Base-by-base conservation (phyloP, 2,113 vertebrate species). In the Candoia aspera region DNA sequence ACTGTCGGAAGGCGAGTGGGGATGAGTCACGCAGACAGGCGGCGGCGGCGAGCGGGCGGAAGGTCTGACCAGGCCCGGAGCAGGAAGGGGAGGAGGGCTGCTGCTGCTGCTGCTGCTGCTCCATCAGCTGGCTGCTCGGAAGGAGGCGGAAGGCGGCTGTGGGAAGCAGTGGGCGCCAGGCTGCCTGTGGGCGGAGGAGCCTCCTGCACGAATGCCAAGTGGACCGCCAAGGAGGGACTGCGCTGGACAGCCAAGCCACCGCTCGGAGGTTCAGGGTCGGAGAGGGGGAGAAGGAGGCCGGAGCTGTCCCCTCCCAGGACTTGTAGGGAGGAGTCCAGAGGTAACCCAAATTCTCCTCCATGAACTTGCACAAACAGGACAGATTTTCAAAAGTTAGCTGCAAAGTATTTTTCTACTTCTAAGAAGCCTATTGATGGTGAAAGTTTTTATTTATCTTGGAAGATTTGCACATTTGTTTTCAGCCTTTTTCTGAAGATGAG, bases 1-100 rank as follows among this genome's bases (percentile, higher is more conserved):
- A 42, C 57, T 2, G 4, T 24, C n/a, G 6, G 87, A 46, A 19
- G 4, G 37, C 8, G 85, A 88, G 90, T 49, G 86, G 84, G 53
- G 68, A 26, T 86, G 68, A 86, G 90, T 93, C 54, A 64, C 64
- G 21, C 91, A n/a, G 95, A 53, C 87, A 89, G 64, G 26, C 29
- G 37, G 88, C 0, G 9, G 8, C 19, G 6, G 15, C 17, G 73
- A 21, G 6, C 73, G 17, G 21, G 33, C 33, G 9, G 33, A 10
- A 79, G 73, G 33, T 42, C 73, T 42, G 73, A 19, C 33, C 37
- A 3, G 73, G 73, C 13, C 0, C 0, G 54, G 94, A 91, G 29
- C n/a, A 86, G 37, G 87, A 21, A 13, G 19, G 2, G 53, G 4
- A 10, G 42, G 23, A 86, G 37, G 23, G 54, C 24, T 2, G 54